These are phyloP conservation scores for Olivierus martensii DNA, from an alignment of 1,140 invertebrate genomes.

Conservation along the genomic window DNA sequence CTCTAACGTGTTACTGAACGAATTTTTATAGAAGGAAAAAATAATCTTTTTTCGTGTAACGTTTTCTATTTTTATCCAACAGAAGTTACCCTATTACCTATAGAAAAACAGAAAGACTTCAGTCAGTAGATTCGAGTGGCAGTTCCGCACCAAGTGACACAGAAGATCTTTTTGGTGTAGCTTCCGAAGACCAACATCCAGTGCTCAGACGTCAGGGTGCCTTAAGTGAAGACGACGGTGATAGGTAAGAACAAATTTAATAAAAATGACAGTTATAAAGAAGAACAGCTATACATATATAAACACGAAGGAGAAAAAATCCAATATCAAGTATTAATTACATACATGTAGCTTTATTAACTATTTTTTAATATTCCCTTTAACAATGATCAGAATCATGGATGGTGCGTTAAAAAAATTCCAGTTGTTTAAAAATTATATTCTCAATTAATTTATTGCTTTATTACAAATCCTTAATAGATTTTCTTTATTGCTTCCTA, in stretches of 20 bases:
- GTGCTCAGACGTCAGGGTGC: conserved; percentile 11
- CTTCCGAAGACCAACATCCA: conserved; percentile 6
- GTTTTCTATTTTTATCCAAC: neutral
- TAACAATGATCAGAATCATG: too few species aligned
- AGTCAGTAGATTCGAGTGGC: neutral
- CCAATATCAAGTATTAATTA: neutral
- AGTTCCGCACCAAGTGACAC: neutral
- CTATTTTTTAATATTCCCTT: too few species aligned
- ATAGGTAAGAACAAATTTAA: neutral
- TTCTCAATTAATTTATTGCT: neutral
- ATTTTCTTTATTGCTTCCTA: neutral
- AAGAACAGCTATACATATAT: neutral
- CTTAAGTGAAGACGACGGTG: conserved; percentile 10
- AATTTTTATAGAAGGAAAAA: neutral
- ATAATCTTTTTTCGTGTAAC: neutral
- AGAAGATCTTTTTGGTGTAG: neutral
- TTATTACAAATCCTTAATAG: neutral
- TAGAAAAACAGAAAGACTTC: neutral
- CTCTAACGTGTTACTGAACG: neutral
- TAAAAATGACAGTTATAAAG: neutral
- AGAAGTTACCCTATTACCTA: neutral
- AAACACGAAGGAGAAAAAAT: neutral
- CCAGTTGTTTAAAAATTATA: too few species aligned
- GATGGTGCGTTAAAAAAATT: too few species aligned
- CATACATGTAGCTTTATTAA: too few species aligned